Base-by-base conservation (phyloP, 2,888 invertebrate species). In the Acleris literana region DNA sequence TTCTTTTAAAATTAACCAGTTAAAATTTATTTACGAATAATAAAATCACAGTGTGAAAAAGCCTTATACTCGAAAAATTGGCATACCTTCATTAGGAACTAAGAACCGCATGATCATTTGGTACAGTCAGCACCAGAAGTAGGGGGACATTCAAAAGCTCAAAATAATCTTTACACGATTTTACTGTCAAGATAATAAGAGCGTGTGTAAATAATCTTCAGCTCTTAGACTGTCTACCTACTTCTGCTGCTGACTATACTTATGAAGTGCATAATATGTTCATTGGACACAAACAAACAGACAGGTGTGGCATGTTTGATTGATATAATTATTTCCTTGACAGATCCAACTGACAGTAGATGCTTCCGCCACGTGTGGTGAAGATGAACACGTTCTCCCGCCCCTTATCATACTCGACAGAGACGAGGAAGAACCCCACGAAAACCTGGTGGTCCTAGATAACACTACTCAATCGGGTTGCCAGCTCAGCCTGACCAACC, bases 401-500 rank as follows among this genome's bases (percentile, higher is more conserved):
- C 92, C 93, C 3, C 71, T 93, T 5, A 83, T 90, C 39, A 76
- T 91, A 20, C 63, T 90, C 59, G 85, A 92, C 49, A 80, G 88
- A 69, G 81, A 89, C 61, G 93, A 93, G 75, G 92, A 92, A 72
- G 78, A 81, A 57, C 74, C 84, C 1, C 85, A 89, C 67, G 70
- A 69, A 11, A 79, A 89, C 69, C 76, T 93, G 22, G 83, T 90
- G 1, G 69, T 76, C 9, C 70, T 89, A 20, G 78, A 87, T 64
- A 68, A 74, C 20, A 73, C 78, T 0, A 69, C 74, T 48, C 75
- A 80, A 60, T 71, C 74, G 13, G 83, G 81, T 5, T 93, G 93
- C 69, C 73, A 72, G n/a, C 90, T 83, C 68, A 76, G 65, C n/a
- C 76, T 92, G 3, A 78, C 75, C 11, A 90, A 85, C 70, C 79